Evolutionary conservation across 2,888 invertebrate species (phyloP), one percentile per base, ranked within the genome.

Genomic region (Sinotaia quadrata): DNA sequence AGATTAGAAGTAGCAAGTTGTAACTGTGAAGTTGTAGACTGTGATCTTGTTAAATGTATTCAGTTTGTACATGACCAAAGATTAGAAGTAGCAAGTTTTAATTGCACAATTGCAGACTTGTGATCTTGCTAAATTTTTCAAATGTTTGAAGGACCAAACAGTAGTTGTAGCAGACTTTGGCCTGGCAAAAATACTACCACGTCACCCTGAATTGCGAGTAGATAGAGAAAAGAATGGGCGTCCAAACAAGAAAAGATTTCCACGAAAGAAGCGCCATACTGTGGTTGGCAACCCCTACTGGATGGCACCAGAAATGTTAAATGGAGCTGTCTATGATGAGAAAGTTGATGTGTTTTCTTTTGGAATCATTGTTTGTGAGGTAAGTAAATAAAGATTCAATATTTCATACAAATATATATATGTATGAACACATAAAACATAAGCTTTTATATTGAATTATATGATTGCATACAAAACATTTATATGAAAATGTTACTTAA

Each of bases 271-370:
- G 85, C 91, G 97, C 18, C 97, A 97, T 87, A 97, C 97, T 0
- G 96, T 97, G 34, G 97, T 97, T 0, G 97, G 97, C 1, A 97
- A 96, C 90, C 97, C 97, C 0, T 97, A 96, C 89, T 97, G 97
- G 96, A 97, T 97, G 97, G 97, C 97, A 0, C 97, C 97, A 0
- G 97, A 97, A 89, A 97, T 97, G 97, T 95, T 97, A 95, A 95
- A 94, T 87, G 96, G 96, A 27, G 94, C 95, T 83, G 94, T 94
- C 76, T 97, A 97, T 87, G 97, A 97, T 85, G 97, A 97, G 87
- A 96, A 96, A 88, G 97, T 97, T 0, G 97, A 97, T 85, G 93
- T 97, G 72, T 97, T 97, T 89, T 96, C 96, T 33, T 97, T 95
- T 88, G 97, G 97, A 37, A 97, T 97, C 76, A 94, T 97, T 71